phyloP scores from a whole-genome alignment of 2,888 invertebrate genomes.

The Strigamia crassipes region DNA sequence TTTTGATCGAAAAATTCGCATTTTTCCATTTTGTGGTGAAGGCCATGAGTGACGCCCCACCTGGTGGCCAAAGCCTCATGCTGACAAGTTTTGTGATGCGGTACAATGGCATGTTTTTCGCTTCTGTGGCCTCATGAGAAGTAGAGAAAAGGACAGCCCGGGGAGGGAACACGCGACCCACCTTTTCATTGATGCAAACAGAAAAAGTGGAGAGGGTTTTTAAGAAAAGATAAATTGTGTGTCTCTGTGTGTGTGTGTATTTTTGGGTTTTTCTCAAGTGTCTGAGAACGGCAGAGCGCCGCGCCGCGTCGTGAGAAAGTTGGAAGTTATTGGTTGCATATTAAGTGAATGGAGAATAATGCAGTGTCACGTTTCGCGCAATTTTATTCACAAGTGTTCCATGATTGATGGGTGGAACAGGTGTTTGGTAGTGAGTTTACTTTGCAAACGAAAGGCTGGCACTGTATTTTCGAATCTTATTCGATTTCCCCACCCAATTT shows the following conservation, averaged over 20 bases:
- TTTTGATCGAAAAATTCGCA: too few relatives aligned
- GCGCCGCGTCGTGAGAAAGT: slow-evolving; percentile 6
- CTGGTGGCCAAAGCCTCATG: neutral
- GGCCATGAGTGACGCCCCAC: neutral
- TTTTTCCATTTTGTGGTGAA: neutral
- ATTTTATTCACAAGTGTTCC: neutral
- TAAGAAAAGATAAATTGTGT: too few relatives aligned
- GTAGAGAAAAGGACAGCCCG: slow-evolving; percentile 8
- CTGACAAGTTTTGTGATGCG: slow-evolving; percentile 28
- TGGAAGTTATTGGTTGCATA: neutral
- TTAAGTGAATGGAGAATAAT: neutral
- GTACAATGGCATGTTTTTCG: slow-evolving; percentile 16
- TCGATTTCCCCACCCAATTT: too few relatives aligned
- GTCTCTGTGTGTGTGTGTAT: neutral
- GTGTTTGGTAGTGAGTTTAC: neutral
- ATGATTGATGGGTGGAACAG: neutral
- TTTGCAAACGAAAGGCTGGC: too few relatives aligned
- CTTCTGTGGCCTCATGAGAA: slow-evolving; percentile 22
- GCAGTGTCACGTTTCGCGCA: neutral
- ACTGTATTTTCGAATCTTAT: too few relatives aligned
- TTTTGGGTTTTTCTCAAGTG: neutral
- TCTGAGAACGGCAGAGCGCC: neutral
- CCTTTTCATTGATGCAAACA: neutral
- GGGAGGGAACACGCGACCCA: slow-evolving; percentile 15
- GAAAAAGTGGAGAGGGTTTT: neutral